Evolutionary conservation across 2,888 invertebrate genomes (phyloP), one percentile per base, ranked within the genome.

Genomic region (Spisula subtruncata): DNA sequence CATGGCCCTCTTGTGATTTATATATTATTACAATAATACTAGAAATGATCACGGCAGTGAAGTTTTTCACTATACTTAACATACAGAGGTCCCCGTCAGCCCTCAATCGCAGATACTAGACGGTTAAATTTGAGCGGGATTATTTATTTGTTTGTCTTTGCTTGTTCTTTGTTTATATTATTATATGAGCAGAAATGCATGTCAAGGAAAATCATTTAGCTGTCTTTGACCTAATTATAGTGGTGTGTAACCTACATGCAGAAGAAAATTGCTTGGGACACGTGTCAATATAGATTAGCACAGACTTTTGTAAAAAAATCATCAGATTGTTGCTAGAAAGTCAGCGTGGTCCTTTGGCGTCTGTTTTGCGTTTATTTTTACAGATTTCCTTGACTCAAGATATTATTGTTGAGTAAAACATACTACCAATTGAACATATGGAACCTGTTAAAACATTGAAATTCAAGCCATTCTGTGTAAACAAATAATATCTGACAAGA

Each of bases 371-470:
- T 18, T 16, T 25, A 35, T 18, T 75, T 18, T 41, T 41, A 41
- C 41, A n/a, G 41, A 41, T 41, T 35, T 75, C 75, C 35, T 35
- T 75, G 75, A 75, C 75, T 75, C 75, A 32, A 35, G 14, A 32
- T 35, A 75, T 16, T 35, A n/a, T 25, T 81, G 80, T 48, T 25
- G 16, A 14, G 54, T 29, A 54, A 54, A 81, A 48, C 16, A 32
- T 32, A 75, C 75, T 54, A 10, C 18, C 48, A 41, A 41, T 41
- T 41, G 4, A 86, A 83, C 89, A 89, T 84, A 35, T 89, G 86
- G 86, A 41, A 81, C 18, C 32, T 51, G 60, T 89, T 86, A 66
- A 86, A 84, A 79, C 20, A 60, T 80, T 80, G 89, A 83, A 89
- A 89, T 60, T 35, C 14, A 81, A 84, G 81, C 81, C 83, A 84